phyloP scores from a whole-genome alignment of 2,888 invertebrate genomes.

The Polydrusus cervinus region DNA sequence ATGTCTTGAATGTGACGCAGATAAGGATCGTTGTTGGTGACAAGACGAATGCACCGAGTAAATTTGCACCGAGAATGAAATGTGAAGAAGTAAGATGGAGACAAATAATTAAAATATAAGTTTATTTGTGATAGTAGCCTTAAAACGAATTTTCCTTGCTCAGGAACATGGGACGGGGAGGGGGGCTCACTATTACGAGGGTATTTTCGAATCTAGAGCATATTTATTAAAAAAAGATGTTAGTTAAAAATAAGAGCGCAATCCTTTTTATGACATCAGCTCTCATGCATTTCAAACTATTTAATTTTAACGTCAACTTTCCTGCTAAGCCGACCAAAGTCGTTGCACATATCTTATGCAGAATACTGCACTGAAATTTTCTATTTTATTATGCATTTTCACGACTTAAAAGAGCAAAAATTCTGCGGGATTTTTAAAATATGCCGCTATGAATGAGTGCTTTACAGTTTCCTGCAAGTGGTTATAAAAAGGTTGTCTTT shows the following conservation, averaged over 20 bases:
- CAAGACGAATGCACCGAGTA: slow-evolving; percentile 8
- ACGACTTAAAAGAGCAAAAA: slow-evolving; percentile 14
- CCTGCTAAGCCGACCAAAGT: slow-evolving; percentile 25
- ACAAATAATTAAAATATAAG: background rate
- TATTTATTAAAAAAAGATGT: no score
- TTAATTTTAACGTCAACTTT: slow-evolving; percentile 31
- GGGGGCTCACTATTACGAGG: no score
- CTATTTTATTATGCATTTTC: slow-evolving; percentile 33
- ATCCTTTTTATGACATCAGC: background rate
- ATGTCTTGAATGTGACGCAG: slow-evolving; percentile 24
- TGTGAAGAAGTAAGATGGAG: background rate
- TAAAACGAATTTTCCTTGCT: background rate
- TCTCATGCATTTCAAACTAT: slow-evolving; percentile 8
- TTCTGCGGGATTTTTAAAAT: slow-evolving; percentile 17
- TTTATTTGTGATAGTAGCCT: background rate
- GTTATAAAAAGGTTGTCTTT: background rate
- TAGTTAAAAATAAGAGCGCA: no score
- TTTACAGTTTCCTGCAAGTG: background rate
- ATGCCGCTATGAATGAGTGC: slow-evolving; percentile 1
- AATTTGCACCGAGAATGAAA: background rate
- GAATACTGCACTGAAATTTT: slow-evolving; percentile 32
- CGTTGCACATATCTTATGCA: slow-evolving; percentile 36
- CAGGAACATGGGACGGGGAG: background rate
- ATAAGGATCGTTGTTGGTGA: slow-evolving; percentile 10
- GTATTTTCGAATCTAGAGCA: no score